A percentile compares a stretch with the other conserved stretches of the same genome.
Evolutionary conservation across 2,797 vertebrate species (phyloP).

Genomic region (Scyliorhinus canicula): DNA sequence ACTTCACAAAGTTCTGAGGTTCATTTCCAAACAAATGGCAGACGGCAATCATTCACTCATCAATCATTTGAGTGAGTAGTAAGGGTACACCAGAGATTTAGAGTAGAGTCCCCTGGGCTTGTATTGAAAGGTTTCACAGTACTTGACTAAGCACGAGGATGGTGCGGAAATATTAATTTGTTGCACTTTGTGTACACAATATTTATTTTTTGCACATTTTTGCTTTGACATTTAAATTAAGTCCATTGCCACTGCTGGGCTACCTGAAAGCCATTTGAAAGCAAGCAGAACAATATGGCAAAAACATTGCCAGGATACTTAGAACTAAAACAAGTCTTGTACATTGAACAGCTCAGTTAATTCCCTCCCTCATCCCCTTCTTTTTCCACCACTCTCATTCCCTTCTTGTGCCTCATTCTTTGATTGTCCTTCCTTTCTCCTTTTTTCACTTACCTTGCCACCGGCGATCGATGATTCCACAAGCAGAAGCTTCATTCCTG

Average conservation of each 20-base stretch:
- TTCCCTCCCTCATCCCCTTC: background rate
- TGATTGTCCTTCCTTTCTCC: background rate
- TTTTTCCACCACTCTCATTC: background rate
- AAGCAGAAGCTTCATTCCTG: background rate
- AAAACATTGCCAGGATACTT: background rate
- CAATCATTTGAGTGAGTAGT: too few relatives aligned
- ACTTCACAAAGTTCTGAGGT: too few relatives aligned
- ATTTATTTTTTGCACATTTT: background rate
- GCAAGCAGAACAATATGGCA: background rate
- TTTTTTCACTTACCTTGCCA: background rate
- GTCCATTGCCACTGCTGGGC: background rate
- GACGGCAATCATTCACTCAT: too few relatives aligned
- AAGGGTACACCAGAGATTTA: too few relatives aligned
- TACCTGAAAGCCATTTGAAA: background rate
- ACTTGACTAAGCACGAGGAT: too few relatives aligned
- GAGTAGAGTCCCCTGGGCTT: too few relatives aligned
- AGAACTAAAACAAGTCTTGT: background rate
- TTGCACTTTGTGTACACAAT: too few relatives aligned
- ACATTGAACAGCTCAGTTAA: background rate
- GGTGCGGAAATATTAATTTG: too few relatives aligned
- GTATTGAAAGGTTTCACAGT: too few relatives aligned
- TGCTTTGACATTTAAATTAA: background rate
- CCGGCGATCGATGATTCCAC: background rate
- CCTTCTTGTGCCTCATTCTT: background rate
- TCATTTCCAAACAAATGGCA: too few relatives aligned